These are phyloP conservation scores for Muscidifurax raptorellus DNA, from an alignment of 1,140 invertebrate genomes.

Conservation along the genomic window DNA sequence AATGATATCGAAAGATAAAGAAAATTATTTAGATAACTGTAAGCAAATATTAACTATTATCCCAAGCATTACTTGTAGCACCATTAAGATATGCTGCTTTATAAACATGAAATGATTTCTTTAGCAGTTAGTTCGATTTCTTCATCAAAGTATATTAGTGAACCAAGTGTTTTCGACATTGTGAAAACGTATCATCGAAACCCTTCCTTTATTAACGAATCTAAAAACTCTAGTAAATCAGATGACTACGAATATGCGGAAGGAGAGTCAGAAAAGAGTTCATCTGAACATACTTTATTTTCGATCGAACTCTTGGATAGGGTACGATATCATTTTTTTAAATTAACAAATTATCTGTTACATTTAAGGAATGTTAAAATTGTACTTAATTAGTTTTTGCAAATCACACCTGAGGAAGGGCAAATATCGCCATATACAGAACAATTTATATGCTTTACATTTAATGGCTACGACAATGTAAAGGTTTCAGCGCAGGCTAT, in stretches of 20 bases:
- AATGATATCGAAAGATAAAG: background rate
- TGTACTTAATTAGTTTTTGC: slow-evolving; percentile 58
- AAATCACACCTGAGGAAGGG: slow-evolving; percentile 66
- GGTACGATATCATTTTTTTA: background rate
- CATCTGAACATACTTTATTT: background rate
- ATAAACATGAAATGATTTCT: background rate
- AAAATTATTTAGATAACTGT: background rate
- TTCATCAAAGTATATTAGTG: background rate
- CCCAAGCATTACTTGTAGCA: background rate
- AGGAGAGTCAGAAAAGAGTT: background rate
- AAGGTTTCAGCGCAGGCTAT: slow-evolving; percentile 58
- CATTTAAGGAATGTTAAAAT: background rate
- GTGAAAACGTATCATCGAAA: background rate
- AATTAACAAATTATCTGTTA: background rate
- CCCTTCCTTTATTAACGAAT: background rate
- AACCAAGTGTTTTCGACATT: background rate
- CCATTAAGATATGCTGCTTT: background rate
- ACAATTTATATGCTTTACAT: slow-evolving; percentile 64
- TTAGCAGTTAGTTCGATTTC: background rate
- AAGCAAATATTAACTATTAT: background rate
- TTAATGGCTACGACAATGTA: slow-evolving; percentile 65
- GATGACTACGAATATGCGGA: background rate
- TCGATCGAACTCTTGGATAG: slow-evolving; percentile 17
- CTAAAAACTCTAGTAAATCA: background rate
- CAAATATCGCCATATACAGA: slow-evolving; percentile 68